phyloP scores from a whole-genome alignment of 2,113 vertebrate species.

The Nothobranchius kuhntae region DNA sequence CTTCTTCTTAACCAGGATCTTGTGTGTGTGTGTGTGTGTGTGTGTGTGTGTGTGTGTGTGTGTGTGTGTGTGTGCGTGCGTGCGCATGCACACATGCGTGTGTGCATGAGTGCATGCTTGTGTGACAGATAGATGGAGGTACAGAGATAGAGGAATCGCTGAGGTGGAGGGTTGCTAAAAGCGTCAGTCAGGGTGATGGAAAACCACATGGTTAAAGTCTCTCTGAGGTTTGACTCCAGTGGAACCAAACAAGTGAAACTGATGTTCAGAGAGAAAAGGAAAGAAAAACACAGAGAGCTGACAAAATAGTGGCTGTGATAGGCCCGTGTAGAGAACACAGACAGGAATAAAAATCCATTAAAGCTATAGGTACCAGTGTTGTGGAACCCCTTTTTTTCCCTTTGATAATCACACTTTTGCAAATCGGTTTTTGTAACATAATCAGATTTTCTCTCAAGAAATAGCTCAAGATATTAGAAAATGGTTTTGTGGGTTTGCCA shows the following conservation, averaged over 20 bases:
- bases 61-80: constrained; percentile 17
- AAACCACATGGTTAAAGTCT: constrained; percentile 66
- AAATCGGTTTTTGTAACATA: constrained; percentile 70
- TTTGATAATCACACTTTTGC: constrained; percentile 57
- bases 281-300: constrained; percentile 3
- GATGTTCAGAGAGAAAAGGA: constrained; percentile 30
- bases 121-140: constrained; percentile 47
- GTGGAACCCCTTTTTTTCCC: constrained; percentile 29
- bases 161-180: constrained; percentile 69
- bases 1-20: constrained; percentile 26
- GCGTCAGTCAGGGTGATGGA: constrained; percentile 70
- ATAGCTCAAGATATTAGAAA: constrained; percentile 69
- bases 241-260: constrained; percentile 61
- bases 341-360: constrained; percentile 32
- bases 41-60: constrained; percentile 25
- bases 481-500: constrained; percentile 69
- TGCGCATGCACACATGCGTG: constrained; percentile 30
- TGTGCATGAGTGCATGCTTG: constrained; percentile 30
- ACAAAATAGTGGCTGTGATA: constrained; percentile 17
- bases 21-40: constrained; percentile 15
- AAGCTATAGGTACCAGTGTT: constrained; percentile 8
- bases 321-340: constrained; percentile 4
- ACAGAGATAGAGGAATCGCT: constrained; percentile 65
- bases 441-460: constrained; percentile 70
- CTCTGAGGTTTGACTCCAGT: constrained; percentile 59